Evolutionary conservation across 2,113 vertebrate species (phyloP).

Genomic region (Lepidothrix coronata): DNA sequence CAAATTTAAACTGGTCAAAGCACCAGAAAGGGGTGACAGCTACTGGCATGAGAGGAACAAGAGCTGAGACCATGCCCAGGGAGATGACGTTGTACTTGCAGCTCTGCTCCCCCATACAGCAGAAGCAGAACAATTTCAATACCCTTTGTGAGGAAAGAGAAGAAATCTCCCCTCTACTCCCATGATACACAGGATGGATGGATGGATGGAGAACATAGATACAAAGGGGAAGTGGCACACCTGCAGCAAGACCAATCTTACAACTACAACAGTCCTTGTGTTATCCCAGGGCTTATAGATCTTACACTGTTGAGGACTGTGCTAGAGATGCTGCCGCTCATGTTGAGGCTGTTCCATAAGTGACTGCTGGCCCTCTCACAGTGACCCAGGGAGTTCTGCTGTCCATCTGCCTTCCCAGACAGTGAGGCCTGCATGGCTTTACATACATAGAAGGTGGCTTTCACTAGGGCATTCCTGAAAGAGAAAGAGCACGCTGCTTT

Average conservation of each 20-base stretch:
- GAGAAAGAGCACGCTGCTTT: neutral
- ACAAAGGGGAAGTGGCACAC: neutral
- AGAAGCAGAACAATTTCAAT: neutral
- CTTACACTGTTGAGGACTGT: conserved; percentile 86
- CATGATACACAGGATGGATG: neutral
- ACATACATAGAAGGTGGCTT: conserved; percentile 85
- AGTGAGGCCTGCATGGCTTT: conserved; percentile 90
- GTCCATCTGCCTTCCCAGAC: conserved; percentile 84
- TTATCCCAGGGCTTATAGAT: neutral
- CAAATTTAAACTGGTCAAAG: neutral
- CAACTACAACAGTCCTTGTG: neutral
- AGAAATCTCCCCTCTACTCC: neutral
- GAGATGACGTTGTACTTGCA: rapidly evolving
- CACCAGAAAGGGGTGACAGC: neutral
- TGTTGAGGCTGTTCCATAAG: conserved; percentile 87
- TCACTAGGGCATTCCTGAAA: conserved; percentile 87
- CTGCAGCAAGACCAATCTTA: neutral
- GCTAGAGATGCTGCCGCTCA: conserved; percentile 70
- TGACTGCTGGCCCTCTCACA: conserved; percentile 90
- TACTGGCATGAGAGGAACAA: neutral
- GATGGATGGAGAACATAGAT: neutral
- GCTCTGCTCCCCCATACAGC: neutral
- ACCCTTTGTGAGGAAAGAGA: neutral
- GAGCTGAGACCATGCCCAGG: neutral
- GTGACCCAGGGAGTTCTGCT: conserved; percentile 78